These are phyloP conservation scores for Crenichthys baileyi DNA, from an alignment of 2,797 vertebrate species.

Conservation along the genomic window DNA sequence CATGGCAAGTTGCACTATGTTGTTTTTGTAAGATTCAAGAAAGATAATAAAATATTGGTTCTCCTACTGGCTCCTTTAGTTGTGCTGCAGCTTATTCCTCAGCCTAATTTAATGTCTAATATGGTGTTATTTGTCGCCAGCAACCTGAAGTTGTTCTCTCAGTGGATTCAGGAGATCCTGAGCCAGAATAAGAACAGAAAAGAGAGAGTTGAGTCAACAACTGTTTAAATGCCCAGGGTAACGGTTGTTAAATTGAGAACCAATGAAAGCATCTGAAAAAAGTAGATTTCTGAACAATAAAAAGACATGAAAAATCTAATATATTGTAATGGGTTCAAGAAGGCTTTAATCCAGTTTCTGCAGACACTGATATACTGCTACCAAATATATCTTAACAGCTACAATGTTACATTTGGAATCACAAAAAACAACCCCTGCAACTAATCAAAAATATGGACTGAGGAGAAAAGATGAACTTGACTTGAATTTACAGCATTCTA, in stretches of 20 bases:
- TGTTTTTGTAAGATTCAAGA: conserved; percentile 1
- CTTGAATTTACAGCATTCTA: background rate
- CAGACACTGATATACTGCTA: background rate
- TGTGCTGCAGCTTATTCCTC: background rate
- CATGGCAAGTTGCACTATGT: background rate
- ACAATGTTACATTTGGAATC: background rate
- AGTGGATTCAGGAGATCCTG: background rate
- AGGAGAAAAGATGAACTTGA: background rate
- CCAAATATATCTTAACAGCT: background rate
- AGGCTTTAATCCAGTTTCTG: background rate
- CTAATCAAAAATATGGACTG: background rate
- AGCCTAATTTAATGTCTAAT: background rate
- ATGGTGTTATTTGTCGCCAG: background rate
- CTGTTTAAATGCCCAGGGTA: background rate
- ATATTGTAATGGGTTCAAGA: background rate
- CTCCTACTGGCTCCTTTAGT: background rate
- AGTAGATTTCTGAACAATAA: conserved; percentile 6
- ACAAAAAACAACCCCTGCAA: background rate
- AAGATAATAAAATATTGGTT: background rate
- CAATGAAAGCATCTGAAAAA: background rate
- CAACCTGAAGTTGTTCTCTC: background rate
- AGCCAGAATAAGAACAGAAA: background rate
- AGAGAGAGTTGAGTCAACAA: too few relatives aligned
- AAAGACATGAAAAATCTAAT: background rate
- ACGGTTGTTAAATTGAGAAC: background rate